These are phyloP conservation scores for Tetrapedia diversipes DNA, from an alignment of 2,888 invertebrate species.

Conservation along the genomic window DNA sequence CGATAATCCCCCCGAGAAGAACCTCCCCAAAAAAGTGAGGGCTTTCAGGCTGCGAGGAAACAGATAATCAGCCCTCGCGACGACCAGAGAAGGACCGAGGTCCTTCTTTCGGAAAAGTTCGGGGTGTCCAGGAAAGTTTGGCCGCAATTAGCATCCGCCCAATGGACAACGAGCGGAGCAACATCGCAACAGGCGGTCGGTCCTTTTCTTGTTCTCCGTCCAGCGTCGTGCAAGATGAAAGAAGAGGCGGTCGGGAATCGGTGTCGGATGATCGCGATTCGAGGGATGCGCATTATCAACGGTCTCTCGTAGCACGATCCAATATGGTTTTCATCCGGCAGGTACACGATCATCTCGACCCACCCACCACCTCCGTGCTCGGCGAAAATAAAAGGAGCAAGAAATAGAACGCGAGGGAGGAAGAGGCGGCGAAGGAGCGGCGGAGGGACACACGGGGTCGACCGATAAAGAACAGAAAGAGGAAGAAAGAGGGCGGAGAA, in stretches of 20 bases:
- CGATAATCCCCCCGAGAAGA: background rate
- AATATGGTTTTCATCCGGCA: slow-evolving; percentile 54
- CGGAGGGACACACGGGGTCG: slow-evolving; percentile 15
- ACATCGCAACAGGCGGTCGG: too few relatives aligned
- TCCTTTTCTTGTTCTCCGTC: slow-evolving; percentile 11
- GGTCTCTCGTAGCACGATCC: slow-evolving; percentile 38
- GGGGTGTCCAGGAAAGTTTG: slow-evolving; percentile 35
- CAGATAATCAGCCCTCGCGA: slow-evolving; percentile 22
- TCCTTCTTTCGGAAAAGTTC: background rate
- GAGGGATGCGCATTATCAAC: slow-evolving; percentile 45
- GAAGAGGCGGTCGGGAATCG: slow-evolving; percentile 31
- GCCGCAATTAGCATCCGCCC: slow-evolving; percentile 52
- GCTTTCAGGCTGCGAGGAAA: background rate
- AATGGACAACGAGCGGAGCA: background rate
- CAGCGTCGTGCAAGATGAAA: background rate
- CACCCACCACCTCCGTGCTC: slow-evolving; percentile 40
- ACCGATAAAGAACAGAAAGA: slow-evolving; percentile 31
- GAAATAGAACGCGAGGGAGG: slow-evolving; percentile 35
- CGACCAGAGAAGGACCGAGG: background rate
- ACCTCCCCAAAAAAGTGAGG: background rate
- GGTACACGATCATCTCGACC: slow-evolving; percentile 55
- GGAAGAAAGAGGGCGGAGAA: background rate
- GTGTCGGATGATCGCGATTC: slow-evolving; percentile 50
- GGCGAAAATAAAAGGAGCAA: slow-evolving; percentile 37
- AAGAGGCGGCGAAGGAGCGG: slow-evolving; percentile 39